Percentiles rank a stretch among this genome's conserved stretches.
Conservation (phyloP, 2,797 vertebrate species). For the Danio jaintianensis region DNA sequence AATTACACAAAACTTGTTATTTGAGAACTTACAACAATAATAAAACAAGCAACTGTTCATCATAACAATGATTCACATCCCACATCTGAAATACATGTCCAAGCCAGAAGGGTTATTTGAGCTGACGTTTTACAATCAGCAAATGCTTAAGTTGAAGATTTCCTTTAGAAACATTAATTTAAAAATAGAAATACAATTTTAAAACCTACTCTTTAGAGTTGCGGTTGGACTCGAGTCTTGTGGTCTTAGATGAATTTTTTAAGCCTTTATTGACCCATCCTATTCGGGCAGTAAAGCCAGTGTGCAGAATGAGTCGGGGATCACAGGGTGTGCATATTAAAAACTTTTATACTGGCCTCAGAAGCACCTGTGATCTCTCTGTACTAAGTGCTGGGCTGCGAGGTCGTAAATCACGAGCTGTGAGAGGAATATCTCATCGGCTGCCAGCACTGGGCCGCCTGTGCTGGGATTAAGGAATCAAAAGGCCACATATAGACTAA, state of each 20-base stretch:
- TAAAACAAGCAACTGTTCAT: constrained; percentile 6
- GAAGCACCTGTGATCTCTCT: constrained; percentile 75
- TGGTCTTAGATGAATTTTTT: constrained; percentile 70
- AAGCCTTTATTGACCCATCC: constrained; percentile 77
- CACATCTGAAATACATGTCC: background rate
- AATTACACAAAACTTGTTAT: background rate
- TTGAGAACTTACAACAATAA: too few species aligned
- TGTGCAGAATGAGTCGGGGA: constrained; percentile 63
- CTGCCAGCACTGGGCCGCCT: constrained; percentile 66
- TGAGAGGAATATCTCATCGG: constrained; percentile 78
- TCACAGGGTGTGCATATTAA: constrained; percentile 80
- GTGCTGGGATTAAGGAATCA: constrained; percentile 78
- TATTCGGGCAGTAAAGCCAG: constrained; percentile 69
- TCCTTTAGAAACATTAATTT: background rate
- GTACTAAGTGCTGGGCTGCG: constrained; percentile 64
- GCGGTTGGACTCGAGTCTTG: background rate
- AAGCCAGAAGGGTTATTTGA: background rate
- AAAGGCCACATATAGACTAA: constrained; percentile 76
- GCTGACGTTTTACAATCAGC: background rate
- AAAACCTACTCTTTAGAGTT: background rate
- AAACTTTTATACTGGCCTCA: constrained; percentile 73
- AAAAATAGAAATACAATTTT: background rate
- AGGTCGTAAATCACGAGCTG: constrained; percentile 81
- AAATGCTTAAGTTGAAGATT: background rate
- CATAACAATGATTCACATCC: constrained; percentile 9